Base-by-base conservation (phyloP, 2,113 vertebrate genomes). In the Erpornis zantholeuca region DNA sequence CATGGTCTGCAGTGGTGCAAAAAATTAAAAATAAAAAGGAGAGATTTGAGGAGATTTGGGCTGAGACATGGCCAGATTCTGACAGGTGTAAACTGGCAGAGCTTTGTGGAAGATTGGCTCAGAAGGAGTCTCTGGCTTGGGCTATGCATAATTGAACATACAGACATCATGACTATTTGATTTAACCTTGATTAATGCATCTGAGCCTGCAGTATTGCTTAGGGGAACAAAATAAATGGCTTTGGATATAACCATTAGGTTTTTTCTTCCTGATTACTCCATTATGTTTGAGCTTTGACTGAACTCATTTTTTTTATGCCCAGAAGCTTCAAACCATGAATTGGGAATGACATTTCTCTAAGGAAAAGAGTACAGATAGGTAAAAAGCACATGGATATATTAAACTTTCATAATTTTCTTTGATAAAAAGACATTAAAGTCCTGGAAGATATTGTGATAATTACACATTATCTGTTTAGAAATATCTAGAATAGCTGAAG, bases 141-240 rank as follows among this genome's bases (percentile, higher is more conserved):
- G 18, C 61, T 89, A 85, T 89, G 53, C 57, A 82, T 96, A 95
- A 96, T 52, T 95, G 81, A 95, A 91, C 33, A 69, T 24, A 24
- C 53, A 96, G 92, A 87, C 81, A 95, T 85, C 47, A 64, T 33
- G 81, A 84, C 83, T 87, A 68, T 79, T 94, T 68, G 81, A 95
- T 94, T 95, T 91, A 96, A 84, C 81, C 33, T 96, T 89, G 57
- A 73, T 96, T 94, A 96, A 91, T 94, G 84, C 66, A 85, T 94
- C 84, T 82, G 78, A 95, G 70, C 42, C 91, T 82, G 70, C 45
- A 91, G 45, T 65, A 76, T 79, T 92, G 61, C 89, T 95, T 94
- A 61, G 33, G 84, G 86, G 66, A 95, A 76, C 57, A 72, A 82
- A 94, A 69, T 87, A 84, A 92, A 53, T 89, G 78, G 66, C 78